phyloP scores from a whole-genome alignment of 2,888 invertebrate genomes.

The Ophion slaviceki region DNA sequence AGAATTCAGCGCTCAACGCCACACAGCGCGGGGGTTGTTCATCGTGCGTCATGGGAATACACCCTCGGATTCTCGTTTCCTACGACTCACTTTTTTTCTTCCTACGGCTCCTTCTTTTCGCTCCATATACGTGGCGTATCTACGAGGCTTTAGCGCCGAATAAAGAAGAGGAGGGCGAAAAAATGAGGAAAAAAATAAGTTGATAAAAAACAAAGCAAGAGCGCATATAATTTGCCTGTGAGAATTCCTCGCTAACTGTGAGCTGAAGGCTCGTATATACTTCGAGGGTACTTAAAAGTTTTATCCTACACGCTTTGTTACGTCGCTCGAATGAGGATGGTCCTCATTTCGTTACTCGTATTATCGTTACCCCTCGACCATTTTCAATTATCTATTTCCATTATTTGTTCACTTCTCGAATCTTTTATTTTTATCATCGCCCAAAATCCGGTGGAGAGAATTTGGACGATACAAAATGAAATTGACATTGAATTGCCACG shows the following conservation, averaged over 20 bases:
- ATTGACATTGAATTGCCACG: too few relatives aligned
- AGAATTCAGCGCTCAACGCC: slow-evolving; percentile 33
- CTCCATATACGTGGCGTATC: slow-evolving; percentile 22
- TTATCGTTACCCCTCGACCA: too few relatives aligned
- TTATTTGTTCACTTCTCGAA: background rate
- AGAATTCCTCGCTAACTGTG: background rate
- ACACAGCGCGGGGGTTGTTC: slow-evolving; percentile 41
- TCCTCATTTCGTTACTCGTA: background rate
- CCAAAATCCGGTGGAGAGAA: too few relatives aligned
- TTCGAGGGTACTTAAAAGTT: background rate
- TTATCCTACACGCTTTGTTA: background rate
- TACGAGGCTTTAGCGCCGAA: slow-evolving; percentile 34
- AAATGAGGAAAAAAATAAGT: slow-evolving; percentile 1
- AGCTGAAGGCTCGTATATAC: background rate
- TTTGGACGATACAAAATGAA: too few relatives aligned
- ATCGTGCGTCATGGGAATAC: slow-evolving; percentile 63
- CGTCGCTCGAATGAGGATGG: too few relatives aligned
- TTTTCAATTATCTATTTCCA: too few relatives aligned
- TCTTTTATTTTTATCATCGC: background rate
- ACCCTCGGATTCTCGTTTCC: slow-evolving; percentile 70
- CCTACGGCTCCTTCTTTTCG: slow-evolving; percentile 63
- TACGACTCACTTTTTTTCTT: slow-evolving; percentile 26
- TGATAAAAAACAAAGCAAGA: slow-evolving; percentile 17
- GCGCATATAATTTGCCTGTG: slow-evolving; percentile 28
- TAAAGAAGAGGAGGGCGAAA: background rate